Conservation (phyloP, 2,888 invertebrate genomes). For the Sphaerophoria taeniata region DNA sequence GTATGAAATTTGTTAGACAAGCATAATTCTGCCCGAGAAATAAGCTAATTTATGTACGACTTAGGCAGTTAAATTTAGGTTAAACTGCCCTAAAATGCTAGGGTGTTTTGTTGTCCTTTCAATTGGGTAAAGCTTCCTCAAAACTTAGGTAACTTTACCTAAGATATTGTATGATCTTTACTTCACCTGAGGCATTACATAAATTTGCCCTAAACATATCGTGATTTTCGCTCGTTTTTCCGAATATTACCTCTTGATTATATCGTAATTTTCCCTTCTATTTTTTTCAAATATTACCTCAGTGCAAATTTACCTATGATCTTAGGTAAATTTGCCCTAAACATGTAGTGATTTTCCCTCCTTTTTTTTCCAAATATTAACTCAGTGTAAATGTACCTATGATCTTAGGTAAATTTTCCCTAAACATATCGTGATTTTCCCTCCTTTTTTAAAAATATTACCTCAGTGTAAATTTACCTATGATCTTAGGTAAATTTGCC, state of each 20-base stretch:
- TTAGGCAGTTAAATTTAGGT: conserved; percentile 5
- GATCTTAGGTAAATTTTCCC: background rate
- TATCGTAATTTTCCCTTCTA: no score
- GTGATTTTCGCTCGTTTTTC: no score
- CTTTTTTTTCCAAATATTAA: background rate
- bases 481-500: no score
- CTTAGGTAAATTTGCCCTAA: no score
- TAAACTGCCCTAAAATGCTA: conserved; percentile 1
- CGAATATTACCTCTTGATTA: background rate
- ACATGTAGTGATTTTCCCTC: no score
- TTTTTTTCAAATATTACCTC: no score
- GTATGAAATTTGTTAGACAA: background rate
- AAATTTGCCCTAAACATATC: no score
- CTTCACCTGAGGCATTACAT: no score
- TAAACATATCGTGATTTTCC: background rate
- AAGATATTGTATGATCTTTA: no score
- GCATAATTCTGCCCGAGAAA: conserved; percentile 2
- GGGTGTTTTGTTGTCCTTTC: conserved; percentile 2
- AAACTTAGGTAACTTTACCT: conserved; percentile 1
- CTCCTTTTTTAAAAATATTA: background rate
- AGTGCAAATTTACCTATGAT: no score
- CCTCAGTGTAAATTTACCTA: no score
- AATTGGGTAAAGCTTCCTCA: background rate
- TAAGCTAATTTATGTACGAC: background rate
- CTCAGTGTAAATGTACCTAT: background rate